Base-by-base conservation (phyloP, 2,797 vertebrate genomes). In the Rachycentron canadum region DNA sequence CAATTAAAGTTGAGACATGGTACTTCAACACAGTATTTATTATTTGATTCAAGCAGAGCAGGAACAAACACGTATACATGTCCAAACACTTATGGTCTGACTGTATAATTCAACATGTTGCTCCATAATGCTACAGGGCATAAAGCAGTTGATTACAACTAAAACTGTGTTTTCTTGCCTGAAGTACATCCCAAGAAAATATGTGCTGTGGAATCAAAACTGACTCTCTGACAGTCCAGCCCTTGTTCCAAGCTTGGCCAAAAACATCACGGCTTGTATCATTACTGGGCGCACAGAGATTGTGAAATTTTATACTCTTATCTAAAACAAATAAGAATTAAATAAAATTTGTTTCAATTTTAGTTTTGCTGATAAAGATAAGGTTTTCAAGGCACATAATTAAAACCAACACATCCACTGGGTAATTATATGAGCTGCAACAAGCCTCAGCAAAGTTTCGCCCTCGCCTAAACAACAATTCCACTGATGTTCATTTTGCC, bases 381-480 rank as follows among this genome's bases (percentile, higher is more conserved):
- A 30, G 14, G 23, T 9, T 10, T 73, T 21, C 23, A 9, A 52
- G 75, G 61, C 40, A 11, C 12, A 17, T 7, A 53, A 69, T 36
- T 9, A 73, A 77, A 65, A 71, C 57, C 38, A 67, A 76, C 55
- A 60, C 57, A 67, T 60, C 50, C 56, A 34, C 56, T 43, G 55
- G 28, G 38, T 50, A 38, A 19, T 45, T 10, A 4, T 21, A 34
- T 59, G 34, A 82, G 30, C 71, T 71, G 47, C 78, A 73, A 43
- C 79, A 65, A 60, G 68, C 41, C 53, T 14, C 21, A 0, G 62
- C 65, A 41, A 25, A 68, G 45, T 25, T 30, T 53, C 17, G 1
- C 16, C 64, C 59, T 61, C 12, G 57, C 40, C 55, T 21, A 41
- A 80, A 57, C 12, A 69, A 45, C 11, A 69, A 75, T 43, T 59